Conservation (phyloP, 2,797 vertebrate genomes). For the Danionella dracula region DNA sequence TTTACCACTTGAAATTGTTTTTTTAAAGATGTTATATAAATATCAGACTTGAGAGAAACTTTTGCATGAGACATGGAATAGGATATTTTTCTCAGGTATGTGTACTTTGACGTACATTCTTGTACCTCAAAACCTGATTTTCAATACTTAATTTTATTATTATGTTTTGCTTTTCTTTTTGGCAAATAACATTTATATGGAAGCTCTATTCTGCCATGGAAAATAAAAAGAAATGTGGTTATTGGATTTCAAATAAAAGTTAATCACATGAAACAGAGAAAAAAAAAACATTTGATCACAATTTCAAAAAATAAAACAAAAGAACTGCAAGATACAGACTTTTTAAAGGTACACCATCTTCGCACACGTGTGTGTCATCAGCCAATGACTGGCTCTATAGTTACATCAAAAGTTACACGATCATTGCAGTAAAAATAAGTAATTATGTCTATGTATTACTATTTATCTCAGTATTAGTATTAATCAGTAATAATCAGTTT, state of each 20-base stretch:
- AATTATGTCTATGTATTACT: no score
- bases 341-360: no score
- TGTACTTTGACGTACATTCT: constrained; percentile 36
- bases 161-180: neutral
- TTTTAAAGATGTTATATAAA: constrained; percentile 8
- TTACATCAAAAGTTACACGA: no score
- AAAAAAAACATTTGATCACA: neutral
- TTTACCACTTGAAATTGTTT: constrained; percentile 12
- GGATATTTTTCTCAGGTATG: constrained; percentile 46
- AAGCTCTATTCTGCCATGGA: neutral
- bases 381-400: no score
- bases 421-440: no score
- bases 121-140: constrained; percentile 28
- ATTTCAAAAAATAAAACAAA: no score
- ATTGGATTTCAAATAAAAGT: neutral
- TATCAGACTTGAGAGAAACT: constrained; percentile 16
- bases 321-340: no score
- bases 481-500: no score
- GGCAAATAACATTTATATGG: neutral
- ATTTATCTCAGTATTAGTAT: no score
- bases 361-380: no score
- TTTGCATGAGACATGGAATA: constrained; percentile 34
- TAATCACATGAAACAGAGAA: neutral
- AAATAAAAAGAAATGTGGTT: neutral
- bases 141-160: neutral